Base-by-base conservation (phyloP, 2,797 vertebrate species). In the Buphagus erythrorhynchus region DNA sequence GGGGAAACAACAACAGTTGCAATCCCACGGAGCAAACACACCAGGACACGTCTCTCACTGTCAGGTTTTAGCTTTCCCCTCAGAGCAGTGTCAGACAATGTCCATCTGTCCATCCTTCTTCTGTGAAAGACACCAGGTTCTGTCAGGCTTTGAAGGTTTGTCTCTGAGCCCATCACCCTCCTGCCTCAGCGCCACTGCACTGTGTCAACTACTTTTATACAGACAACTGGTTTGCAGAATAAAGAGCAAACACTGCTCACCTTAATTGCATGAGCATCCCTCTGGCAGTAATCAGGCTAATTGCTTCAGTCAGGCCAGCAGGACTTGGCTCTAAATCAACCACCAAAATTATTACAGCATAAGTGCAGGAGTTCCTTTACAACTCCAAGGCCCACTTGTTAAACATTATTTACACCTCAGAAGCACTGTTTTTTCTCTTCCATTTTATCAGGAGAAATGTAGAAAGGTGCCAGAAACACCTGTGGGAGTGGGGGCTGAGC, bases 401-500 rank as follows among this genome's bases (percentile, higher is more conserved):
- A 85, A 85, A 61, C 68, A 10, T 74, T 95, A 87, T 71, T 96
- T 97, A 96, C 89, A 96, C 82, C 74, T 95, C 59, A 85, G 93
- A 90, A 95, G 78, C 1, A 29, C 52, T 38, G 22, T 67, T 90
- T 79, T 79, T 55, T 26, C 16, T 81, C 90, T 93, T 48, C 19
- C 35, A 26, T 90, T 92, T 78, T 15, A 21, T 55, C 75, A 89
- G 52, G 55, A 74, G 65, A 78, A 83, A 63, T 40, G 72, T 9
- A 55, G 62, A 26, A 83, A 33, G 26, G 55, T 46, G 15, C 71
- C 76, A 71, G 57, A 72, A 84, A n/a, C 12, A 51, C 19, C 40
- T 11, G 28, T 24, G 79, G 48, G 40, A 88, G 35, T 2, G 9
- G 22, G 80, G 40, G 24, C 43, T 75, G 57, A 84, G 35, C 43